These are phyloP conservation scores for Dasyprocta punctata DNA, from an alignment of 2,113 vertebrate species.

Conservation along the genomic window DNA sequence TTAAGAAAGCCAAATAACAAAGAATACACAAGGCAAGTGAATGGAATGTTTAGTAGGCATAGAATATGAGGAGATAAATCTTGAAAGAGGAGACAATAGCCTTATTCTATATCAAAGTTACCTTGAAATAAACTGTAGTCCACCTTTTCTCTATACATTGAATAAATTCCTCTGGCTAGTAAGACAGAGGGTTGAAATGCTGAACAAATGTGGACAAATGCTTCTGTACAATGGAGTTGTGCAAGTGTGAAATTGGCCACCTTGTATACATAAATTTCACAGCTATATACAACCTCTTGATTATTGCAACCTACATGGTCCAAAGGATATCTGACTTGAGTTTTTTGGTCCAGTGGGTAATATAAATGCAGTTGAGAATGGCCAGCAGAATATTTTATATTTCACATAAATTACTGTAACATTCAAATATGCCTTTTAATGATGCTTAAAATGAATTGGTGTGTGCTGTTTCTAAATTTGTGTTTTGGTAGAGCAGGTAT, in stretches of 20 bases:
- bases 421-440: background rate
- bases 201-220: constrained; percentile 35
- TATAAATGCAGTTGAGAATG: constrained; percentile 41
- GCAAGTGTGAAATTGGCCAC: constrained; percentile 48
- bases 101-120: background rate
- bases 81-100: background rate
- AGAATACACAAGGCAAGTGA: background rate
- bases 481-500: background rate
- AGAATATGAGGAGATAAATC: background rate
- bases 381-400: constrained; percentile 17
- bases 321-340: background rate
- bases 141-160: background rate
- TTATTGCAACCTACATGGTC: background rate
- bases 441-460: background rate
- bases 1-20: background rate
- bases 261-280: constrained; percentile 12
- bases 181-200: background rate
- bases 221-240: constrained; percentile 13
- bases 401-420: background rate
- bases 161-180: background rate
- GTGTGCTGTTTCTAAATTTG: background rate
- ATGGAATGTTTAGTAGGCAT: background rate
- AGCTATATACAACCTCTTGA: background rate
- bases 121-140: background rate
- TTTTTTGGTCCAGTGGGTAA: constrained; percentile 30